Base-by-base conservation (phyloP, 2,888 invertebrate species). In the Agrotis ipsilon region DNA sequence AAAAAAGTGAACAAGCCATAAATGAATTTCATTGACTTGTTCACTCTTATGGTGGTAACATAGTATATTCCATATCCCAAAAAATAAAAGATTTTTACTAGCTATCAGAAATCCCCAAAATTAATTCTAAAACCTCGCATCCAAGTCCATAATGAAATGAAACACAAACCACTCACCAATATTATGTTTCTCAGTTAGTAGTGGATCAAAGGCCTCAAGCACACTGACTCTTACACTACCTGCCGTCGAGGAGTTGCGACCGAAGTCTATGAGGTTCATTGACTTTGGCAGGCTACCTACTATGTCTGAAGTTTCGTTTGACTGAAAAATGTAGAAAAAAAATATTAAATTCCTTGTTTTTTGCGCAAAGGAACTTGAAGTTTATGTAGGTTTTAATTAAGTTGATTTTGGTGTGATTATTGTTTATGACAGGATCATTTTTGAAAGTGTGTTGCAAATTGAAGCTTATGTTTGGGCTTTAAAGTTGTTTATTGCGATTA, bases 161-260 rank as follows among this genome's bases (percentile, higher is more conserved):
- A 74, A 92, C 89, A 93, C 90, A 91, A 87, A 88, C 92, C 92
- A 94, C 94, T 95, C 96, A 97, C 97, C 97, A 84, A 94, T 90
- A 91, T 94, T 96, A 90, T 95, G 93, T 83, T 94, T 94, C 82
- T 97, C 97, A 87, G 97, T 96, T 87, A 98, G 96, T 90, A 98
- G 96, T 60, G 98, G 98, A 97, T 98, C 98, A 92, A 98, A 98
- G 77, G 98, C 98, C 92, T 98, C 98, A 87, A 98, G 94, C 87
- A 98, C 97, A 94, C 98, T 98, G 87, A 96, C 96, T 92, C 96
- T 92, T 89, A 96, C 96, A 93, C 95, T 96, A 93, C 96, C 96
- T 93, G 91, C 87, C 75, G 92, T 89, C 71, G 84, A 81, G 70
- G 88, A 81, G 78, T 90, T 90, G 75, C 92, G 89, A 1, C 95